These are phyloP conservation scores for Zelleria hepariella DNA, from an alignment of 2,888 invertebrate species.

Conservation along the genomic window DNA sequence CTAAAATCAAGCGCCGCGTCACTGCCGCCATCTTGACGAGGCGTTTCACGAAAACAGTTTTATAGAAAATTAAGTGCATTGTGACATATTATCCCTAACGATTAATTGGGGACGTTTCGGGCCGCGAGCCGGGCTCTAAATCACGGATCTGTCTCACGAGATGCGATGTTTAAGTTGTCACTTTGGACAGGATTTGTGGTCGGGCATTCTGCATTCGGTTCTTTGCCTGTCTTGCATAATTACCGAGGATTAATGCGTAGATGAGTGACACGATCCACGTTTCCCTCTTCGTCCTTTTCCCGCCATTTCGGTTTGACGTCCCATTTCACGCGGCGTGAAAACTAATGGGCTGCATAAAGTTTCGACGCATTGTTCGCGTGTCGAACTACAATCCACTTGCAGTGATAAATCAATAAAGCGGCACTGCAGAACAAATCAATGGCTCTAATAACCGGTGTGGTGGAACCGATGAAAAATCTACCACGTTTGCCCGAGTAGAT, in stretches of 20 bases:
- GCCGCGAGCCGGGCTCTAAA: constrained; percentile 50
- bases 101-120: constrained; percentile 63
- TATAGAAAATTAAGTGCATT: constrained; percentile 65
- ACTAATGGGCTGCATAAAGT: not conserved
- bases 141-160: constrained; percentile 63
- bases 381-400: constrained; percentile 46
- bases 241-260: constrained; percentile 64
- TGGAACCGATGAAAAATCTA: constrained; percentile 33
- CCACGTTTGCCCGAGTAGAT: constrained; percentile 3
- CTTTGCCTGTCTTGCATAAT: constrained; percentile 66
- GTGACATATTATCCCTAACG: constrained; percentile 61
- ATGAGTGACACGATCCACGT: constrained; percentile 43
- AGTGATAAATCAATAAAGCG: constrained; percentile 57
- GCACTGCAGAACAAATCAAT: constrained; percentile 56
- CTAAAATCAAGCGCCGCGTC: constrained; percentile 3
- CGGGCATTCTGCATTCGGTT: constrained; percentile 60
- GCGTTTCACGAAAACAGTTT: constrained; percentile 35
- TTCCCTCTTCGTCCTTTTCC: not conserved
- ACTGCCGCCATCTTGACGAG: constrained; percentile 34
- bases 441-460: constrained; percentile 42
- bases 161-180: constrained; percentile 68
- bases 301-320: not conserved
- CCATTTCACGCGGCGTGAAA: constrained; percentile 3
- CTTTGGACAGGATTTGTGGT: constrained; percentile 63
- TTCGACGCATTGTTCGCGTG: constrained; percentile 36